Base-by-base conservation (phyloP, 2,797 vertebrate genomes). In the Sebastes nivosus region DNA sequence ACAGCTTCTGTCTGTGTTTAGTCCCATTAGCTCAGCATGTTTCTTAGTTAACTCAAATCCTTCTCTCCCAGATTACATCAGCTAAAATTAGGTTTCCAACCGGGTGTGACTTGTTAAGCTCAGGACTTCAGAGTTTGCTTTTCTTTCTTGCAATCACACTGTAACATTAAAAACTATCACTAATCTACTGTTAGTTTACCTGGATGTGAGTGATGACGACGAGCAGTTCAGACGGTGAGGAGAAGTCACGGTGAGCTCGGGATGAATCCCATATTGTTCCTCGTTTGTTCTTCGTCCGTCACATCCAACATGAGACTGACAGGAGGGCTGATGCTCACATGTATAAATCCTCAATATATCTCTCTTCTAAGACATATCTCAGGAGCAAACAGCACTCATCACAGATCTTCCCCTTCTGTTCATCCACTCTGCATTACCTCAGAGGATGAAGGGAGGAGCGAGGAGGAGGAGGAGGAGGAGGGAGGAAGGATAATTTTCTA, bases 11-110 rank as follows among this genome's bases (percentile, higher is more conserved):
- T 63, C 16, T 61, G 36, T 75, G 12, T 77, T 85, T 67, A 75
- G 80, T 73, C 80, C 46, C 52, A 60, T 85, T 75, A 88, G 66
- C 77, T 73, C 59, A 22, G 63, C 77, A 1, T 22, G 32, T 38
- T 72, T 70, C 84, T 24, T 9, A 70, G 72, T 78, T 70, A 46
- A 74, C 72, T 86, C 72, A 87, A 91, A 92, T 92, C 91, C 90
- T 46, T 65, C 59, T 82, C 77, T 77, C 65, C 46, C 72, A 85
- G 92, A 91, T 94, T 92, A 89, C 42, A 34, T 25, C 4, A 1
- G 46, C 90, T 88, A 84, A 86, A 89, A 74, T 84, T 90, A 91
- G 88, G 82, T 20, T 63, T 82, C 25, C 67, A 70, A 5, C 69
- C 55, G 0, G 0, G 3, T 30, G 34, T 59, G 59, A 69, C 80